Conservation (phyloP, 2,888 invertebrate genomes). For the Leptura quadrifasciata region DNA sequence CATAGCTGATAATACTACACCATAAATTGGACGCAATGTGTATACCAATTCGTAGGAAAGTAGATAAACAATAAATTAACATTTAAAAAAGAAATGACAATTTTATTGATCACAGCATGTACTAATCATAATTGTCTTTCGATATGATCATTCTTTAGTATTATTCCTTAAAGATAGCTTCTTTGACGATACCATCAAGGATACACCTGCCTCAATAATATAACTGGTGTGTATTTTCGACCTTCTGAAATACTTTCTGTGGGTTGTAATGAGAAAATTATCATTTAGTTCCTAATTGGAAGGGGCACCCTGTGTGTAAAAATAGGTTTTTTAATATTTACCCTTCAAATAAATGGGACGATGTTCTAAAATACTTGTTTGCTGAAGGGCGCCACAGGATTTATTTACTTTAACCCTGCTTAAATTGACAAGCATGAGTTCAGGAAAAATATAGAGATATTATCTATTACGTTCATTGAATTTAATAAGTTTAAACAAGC, state of each 20-base stretch:
- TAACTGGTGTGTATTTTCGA: background rate
- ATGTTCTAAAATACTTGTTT: constrained; percentile 62
- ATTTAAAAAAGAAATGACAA: background rate
- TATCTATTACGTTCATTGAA: background rate
- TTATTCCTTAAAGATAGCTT: constrained; percentile 1
- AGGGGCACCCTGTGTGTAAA: constrained; percentile 48
- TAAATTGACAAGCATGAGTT: background rate
- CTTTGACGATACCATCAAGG: constrained; percentile 35
- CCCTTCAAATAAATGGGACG: constrained; percentile 56
- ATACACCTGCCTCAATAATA: constrained; percentile 32
- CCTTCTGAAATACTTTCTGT: constrained; percentile 6
- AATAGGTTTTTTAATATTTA: constrained; percentile 58
- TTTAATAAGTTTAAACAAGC: too few relatives aligned
- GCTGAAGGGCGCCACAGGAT: constrained; percentile 61
- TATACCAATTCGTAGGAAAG: too few relatives aligned
- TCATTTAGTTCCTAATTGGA: constrained; percentile 58
- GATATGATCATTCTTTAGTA: background rate
- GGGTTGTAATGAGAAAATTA: constrained; percentile 59
- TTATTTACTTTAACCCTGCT: constrained; percentile 43
- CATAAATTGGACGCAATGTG: too few relatives aligned
- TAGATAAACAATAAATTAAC: background rate
- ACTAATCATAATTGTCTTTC: constrained; percentile 1
- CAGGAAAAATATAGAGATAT: background rate
- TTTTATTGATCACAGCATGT: background rate
- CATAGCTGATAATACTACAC: too few relatives aligned